phyloP scores from a whole-genome alignment of 2,797 vertebrate genomes.

The Eulemur coronatus region DNA sequence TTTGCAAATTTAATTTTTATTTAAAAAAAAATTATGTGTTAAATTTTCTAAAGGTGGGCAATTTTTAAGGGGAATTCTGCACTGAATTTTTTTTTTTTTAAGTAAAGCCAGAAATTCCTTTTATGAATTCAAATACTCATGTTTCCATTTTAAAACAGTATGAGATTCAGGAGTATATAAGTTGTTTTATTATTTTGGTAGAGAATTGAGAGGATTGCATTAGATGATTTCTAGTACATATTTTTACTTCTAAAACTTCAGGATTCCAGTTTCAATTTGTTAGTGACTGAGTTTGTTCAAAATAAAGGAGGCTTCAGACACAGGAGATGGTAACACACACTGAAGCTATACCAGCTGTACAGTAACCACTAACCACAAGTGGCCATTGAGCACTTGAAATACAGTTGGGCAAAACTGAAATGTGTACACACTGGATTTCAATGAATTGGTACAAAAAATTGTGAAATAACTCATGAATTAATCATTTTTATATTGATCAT shows the following conservation, averaged over 20 bases:
- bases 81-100: neutral
- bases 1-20: conserved; percentile 17
- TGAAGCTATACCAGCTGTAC: neutral
- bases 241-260: neutral
- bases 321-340: neutral
- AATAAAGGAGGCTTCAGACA: neutral
- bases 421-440: neutral
- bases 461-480: neutral
- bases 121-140: neutral
- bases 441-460: neutral
- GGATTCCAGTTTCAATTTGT: neutral
- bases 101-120: neutral
- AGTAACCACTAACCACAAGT: neutral
- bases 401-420: neutral
- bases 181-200: neutral
- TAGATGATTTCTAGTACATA: neutral
- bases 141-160: neutral
- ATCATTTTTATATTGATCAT: neutral
- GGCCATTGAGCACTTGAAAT: neutral
- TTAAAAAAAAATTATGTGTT: neutral
- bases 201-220: neutral
- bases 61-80: neutral
- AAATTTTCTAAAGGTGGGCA: neutral
- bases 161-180: neutral
- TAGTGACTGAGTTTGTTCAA: neutral